Evolutionary conservation across 2,888 invertebrate species (phyloP), one percentile per base, ranked within the genome.

Genomic region (Masnerella sp.): DNA sequence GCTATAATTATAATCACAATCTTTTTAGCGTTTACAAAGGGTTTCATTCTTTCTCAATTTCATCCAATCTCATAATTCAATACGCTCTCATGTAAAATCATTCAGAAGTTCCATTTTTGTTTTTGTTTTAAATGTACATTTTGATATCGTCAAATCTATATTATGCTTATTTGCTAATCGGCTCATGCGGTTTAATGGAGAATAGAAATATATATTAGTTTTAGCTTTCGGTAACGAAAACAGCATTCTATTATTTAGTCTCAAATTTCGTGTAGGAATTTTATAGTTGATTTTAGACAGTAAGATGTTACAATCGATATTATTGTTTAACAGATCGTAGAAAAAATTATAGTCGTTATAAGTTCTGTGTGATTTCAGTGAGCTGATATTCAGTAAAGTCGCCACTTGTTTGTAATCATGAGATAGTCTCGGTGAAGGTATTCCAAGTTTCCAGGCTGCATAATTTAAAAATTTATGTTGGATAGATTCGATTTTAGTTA

Each of bases 251-350:
- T 25, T 7, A 4, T 5, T 7, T 7, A 4, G 5, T 25, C 25
- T 25, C 25, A 25, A 25, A 25, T 25, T 4, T 34, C 34, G 34
- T 34, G 9, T 4, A 9, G 34, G 34, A 34, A 34, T n/a, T 34
- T 34, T 34, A 4, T 7, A 25, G 7, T 25, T 25, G 25, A 38
- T 7, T 12, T 38, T 38, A 5, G 42, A 42, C 4, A 42, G 18
- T 18, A 42, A 42, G 4, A 18, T 18, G 20, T n/a, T n/a, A 42
- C 42, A 18, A 15, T 42, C 42, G 2, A 42, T 18, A 42, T 42
- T 42, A 18, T 42, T 18, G 2, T 42, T 42, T 42, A 42, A 42
- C 5, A 42, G 42, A 18, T 42, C n/a, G 18, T 42, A 42, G 8
- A 42, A n/a, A 20, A 42, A 42, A 2, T 18, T 2, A 20, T 22